These are phyloP conservation scores for Motacilla alba DNA, from an alignment of 2,113 vertebrate species.

Conservation along the genomic window DNA sequence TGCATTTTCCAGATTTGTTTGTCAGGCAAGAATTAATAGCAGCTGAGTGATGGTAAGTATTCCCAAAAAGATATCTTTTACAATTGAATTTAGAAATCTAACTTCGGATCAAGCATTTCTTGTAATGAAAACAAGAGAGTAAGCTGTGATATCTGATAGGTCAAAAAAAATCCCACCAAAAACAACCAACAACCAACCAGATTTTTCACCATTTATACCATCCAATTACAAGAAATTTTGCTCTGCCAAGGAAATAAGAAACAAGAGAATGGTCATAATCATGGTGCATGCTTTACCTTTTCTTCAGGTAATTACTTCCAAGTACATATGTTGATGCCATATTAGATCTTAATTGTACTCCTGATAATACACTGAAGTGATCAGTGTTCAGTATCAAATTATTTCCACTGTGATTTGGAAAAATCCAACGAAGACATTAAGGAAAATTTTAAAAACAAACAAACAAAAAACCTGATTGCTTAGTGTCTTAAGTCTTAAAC, in stretches of 20 bases:
- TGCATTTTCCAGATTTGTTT: not conserved
- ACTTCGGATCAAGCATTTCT: not conserved
- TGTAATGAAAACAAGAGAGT: not conserved
- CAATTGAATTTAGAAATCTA: not conserved
- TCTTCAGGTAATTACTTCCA: not conserved
- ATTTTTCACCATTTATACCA: not conserved
- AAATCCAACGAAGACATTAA: not conserved
- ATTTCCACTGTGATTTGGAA: not conserved
- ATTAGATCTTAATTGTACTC: not conserved
- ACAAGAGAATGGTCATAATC: not conserved
- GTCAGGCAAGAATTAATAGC: not conserved
- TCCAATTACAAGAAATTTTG: not conserved
- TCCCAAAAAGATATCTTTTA: not conserved
- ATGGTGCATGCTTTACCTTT: not conserved
- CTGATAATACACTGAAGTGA: not conserved
- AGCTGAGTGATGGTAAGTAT: not conserved
- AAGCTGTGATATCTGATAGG: not conserved
- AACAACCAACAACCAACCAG: not conserved
- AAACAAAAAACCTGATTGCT: not conserved
- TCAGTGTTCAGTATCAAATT: rapidly evolving
- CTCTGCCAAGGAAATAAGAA: not conserved
- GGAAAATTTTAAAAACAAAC: not conserved
- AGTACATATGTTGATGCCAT: not conserved
- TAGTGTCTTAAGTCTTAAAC: not conserved
- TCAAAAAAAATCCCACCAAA: not conserved